These are phyloP conservation scores for Lathronympha strigana DNA, from an alignment of 2,888 invertebrate genomes.

Conservation along the genomic window DNA sequence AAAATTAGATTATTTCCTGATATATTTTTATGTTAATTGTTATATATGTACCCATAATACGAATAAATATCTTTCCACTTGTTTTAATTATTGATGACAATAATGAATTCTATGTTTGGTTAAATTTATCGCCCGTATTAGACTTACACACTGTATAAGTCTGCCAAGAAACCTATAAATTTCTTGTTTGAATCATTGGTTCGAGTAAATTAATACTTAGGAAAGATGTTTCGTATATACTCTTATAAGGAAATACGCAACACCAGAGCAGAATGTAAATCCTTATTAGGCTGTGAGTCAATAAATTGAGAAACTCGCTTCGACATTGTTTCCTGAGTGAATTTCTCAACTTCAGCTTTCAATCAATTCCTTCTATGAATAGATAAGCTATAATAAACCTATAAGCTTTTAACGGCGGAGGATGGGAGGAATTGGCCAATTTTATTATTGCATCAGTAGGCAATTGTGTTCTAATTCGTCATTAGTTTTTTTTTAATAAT, in stretches of 20 bases:
- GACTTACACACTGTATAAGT: too few relatives aligned
- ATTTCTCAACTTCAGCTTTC: conserved; percentile 17
- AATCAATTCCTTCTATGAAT: conserved; percentile 22
- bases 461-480: neutral
- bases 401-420: conserved; percentile 1
- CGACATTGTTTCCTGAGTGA: conserved; percentile 12
- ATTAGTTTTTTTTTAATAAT: neutral
- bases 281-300: conserved; percentile 13
- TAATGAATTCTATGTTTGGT: too few relatives aligned
- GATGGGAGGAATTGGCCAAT: neutral
- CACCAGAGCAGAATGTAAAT: conserved; percentile 9
- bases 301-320: conserved; percentile 22
- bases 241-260: neutral
- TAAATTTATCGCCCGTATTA: too few relatives aligned
- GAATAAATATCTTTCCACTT: too few relatives aligned
- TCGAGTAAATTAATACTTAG: neutral
- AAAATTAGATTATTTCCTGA: too few relatives aligned
- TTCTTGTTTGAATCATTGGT: neutral
- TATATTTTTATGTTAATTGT: too few relatives aligned
- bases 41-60: too few relatives aligned
- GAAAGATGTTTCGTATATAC: conserved; percentile 6
- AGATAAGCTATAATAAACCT: conserved; percentile 7
- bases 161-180: neutral
- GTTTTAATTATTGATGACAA: too few relatives aligned
- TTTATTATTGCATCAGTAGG: neutral